Percentiles rank a stretch among this genome's conserved stretches.
These are phyloP conservation scores for Zele albiditarsus DNA, from an alignment of 2,888 invertebrate genomes.

Conservation along the genomic window DNA sequence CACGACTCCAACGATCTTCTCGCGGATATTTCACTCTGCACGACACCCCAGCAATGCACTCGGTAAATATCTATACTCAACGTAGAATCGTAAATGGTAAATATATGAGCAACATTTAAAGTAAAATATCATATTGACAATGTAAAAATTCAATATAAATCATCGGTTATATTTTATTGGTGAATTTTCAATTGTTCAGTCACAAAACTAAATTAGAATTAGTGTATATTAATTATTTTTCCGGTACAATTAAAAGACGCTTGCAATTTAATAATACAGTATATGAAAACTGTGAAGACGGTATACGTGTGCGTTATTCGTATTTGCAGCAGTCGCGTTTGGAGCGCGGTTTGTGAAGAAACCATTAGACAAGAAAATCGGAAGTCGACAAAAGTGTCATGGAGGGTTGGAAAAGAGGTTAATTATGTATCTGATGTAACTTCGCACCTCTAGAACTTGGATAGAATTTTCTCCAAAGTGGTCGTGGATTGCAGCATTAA, in stretches of 20 bases:
- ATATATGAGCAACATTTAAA: background rate
- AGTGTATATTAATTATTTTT: too few relatives aligned
- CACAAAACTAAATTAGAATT: background rate
- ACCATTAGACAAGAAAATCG: conserved; percentile 2
- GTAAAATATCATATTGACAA: too few relatives aligned
- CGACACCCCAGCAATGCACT: conserved; percentile 10
- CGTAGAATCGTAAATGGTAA: background rate
- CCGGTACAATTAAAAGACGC: too few relatives aligned
- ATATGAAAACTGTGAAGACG: background rate
- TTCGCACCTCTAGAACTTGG: background rate
- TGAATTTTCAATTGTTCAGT: background rate
- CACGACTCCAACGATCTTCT: conserved; percentile 41
- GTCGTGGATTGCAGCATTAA: background rate
- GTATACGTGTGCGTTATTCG: background rate
- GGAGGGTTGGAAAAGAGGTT: background rate
- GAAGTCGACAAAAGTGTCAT: conserved; percentile 4
- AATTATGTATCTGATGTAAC: background rate
- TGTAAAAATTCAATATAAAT: too few relatives aligned
- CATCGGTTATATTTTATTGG: too few relatives aligned
- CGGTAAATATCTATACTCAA: conserved; percentile 18
- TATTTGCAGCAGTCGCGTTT: background rate
- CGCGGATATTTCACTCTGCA: conserved; percentile 48
- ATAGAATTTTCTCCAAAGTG: background rate
- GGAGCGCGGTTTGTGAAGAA: background rate
- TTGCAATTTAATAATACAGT: too few relatives aligned